A percentile compares a stretch with the other conserved stretches of the same genome.
Conservation (phyloP, 2,113 vertebrate genomes). For the Lipophrys pholis region DNA sequence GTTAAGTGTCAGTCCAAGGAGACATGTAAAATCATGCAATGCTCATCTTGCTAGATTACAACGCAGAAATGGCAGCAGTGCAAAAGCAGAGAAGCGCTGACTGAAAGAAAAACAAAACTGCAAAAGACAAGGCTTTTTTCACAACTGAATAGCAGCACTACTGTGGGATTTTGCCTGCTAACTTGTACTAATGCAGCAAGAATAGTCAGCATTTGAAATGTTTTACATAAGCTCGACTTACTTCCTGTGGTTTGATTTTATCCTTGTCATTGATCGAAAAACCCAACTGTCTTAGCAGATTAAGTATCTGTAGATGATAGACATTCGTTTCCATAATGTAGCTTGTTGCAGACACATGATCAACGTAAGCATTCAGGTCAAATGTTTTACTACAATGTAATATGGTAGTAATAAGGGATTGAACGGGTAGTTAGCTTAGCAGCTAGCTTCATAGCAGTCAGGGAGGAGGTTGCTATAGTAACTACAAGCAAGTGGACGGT, state of each 20-base stretch:
- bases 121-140: slow-evolving; percentile 31
- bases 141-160: slow-evolving; percentile 30
- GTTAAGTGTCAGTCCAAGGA: no score
- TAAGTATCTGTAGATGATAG: slow-evolving; percentile 73
- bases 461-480: slow-evolving; percentile 67
- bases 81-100: not conserved
- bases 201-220: slow-evolving; percentile 8
- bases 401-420: no score
- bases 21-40: no score
- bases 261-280: slow-evolving; percentile 70
- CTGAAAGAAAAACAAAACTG: not conserved
- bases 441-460: not conserved
- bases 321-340: slow-evolving; percentile 37
- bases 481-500: slow-evolving; percentile 31
- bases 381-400: not conserved
- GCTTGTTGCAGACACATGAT: slow-evolving; percentile 1
- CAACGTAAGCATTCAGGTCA: slow-evolving; percentile 2
- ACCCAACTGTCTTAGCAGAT: slow-evolving; percentile 74
- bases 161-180: not conserved
- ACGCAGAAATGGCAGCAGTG: not conserved
- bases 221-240: slow-evolving; percentile 56
- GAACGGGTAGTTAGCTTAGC: not conserved
- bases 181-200: not conserved
- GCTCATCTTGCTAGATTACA: not conserved
- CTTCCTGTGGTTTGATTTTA: slow-evolving; percentile 72